A percentile compares a stretch with the other conserved stretches of the same genome.
Evolutionary conservation across 2,888 invertebrate genomes (phyloP).

Genomic region (Cerastis rubricosa): DNA sequence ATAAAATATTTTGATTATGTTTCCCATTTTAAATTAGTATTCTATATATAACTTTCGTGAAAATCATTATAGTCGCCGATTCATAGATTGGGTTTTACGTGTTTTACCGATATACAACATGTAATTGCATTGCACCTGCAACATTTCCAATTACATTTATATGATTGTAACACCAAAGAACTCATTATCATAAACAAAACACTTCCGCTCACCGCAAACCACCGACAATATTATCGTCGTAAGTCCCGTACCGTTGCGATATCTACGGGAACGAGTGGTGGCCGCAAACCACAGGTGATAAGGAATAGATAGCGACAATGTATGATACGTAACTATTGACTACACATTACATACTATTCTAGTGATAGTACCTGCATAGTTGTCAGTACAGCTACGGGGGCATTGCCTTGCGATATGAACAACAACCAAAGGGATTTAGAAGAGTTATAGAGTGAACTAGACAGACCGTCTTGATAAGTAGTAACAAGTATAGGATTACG

Average conservation of each 20-base stretch:
- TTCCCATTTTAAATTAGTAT: background rate
- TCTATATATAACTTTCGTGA: background rate
- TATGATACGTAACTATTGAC: slow-evolving; percentile 11
- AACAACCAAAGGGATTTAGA: too few species aligned
- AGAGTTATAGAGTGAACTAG: too few species aligned
- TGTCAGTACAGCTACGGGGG: background rate
- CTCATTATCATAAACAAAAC: slow-evolving; percentile 9
- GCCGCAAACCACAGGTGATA: slow-evolving; percentile 48
- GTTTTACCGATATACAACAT: too few species aligned
- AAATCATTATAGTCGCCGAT: background rate
- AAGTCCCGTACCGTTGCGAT: background rate
- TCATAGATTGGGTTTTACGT: background rate
- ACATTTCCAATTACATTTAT: background rate
- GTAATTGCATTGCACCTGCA: background rate
- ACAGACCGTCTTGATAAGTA: too few species aligned
- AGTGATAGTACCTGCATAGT: slow-evolving; percentile 2
- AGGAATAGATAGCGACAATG: slow-evolving; percentile 39
- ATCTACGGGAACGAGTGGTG: slow-evolving; percentile 42
- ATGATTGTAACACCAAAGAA: background rate
- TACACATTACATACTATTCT: background rate
- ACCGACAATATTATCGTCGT: slow-evolving; percentile 23
- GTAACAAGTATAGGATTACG: too few species aligned
- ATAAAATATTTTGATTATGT: too few species aligned
- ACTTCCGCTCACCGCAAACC: slow-evolving; percentile 52
- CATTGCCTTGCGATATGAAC: background rate